phyloP scores from a whole-genome alignment of 1,140 invertebrate species.

The Lycorma delicatula region DNA sequence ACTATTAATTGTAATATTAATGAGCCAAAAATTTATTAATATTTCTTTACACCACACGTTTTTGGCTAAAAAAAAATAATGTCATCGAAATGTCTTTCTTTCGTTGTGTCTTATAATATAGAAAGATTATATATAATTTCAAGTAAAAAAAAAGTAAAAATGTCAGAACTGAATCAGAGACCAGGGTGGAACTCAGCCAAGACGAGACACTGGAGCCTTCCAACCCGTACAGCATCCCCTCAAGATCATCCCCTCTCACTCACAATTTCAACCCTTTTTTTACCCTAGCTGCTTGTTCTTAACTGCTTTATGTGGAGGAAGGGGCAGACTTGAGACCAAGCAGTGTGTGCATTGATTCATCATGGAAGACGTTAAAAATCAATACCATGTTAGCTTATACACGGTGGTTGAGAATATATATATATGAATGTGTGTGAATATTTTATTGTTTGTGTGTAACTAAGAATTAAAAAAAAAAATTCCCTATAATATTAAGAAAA shows the following conservation, averaged over 20 bases:
- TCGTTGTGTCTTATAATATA: too few species aligned
- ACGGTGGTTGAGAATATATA: too few species aligned
- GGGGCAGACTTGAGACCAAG: background rate
- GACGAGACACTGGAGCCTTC: background rate
- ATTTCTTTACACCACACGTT: too few species aligned
- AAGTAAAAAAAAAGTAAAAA: constrained; percentile 1
- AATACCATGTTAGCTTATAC: constrained; percentile 4
- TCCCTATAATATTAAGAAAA: too few species aligned
- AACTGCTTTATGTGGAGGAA: constrained; percentile 7
- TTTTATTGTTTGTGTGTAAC: background rate
- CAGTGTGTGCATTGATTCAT: constrained; percentile 1
- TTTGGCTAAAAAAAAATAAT: too few species aligned
- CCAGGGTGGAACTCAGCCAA: background rate
- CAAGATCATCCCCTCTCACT: background rate
- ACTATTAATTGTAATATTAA: too few species aligned
- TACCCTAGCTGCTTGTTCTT: constrained; percentile 9
- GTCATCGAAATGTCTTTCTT: too few species aligned
- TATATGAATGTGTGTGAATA: background rate
- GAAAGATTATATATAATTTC: too few species aligned
- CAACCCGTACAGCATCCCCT: background rate
- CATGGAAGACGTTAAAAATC: constrained; percentile 7
- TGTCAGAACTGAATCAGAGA: too few species aligned
- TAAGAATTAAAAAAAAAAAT: too few species aligned
- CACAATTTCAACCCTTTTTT: constrained; percentile 13
- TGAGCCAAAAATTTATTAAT: too few species aligned